A percentile compares a stretch with the other conserved stretches of the same genome.
These are phyloP conservation scores for Naja naja DNA, from an alignment of 2,113 vertebrate species.

Conservation along the genomic window DNA sequence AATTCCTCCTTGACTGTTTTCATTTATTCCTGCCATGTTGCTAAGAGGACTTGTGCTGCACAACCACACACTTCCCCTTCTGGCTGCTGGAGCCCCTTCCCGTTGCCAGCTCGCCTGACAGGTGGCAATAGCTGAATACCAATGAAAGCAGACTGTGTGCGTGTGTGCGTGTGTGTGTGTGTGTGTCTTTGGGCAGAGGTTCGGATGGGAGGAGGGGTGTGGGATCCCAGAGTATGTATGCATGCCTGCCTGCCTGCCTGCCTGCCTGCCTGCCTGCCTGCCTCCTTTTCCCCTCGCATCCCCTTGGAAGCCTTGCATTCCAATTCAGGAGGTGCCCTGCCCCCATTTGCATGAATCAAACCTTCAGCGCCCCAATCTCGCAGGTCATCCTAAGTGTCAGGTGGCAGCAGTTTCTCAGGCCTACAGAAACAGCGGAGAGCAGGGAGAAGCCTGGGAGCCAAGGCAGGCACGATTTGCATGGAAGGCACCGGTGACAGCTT, in stretches of 20 bases:
- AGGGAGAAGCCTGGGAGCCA: conserved; percentile 50
- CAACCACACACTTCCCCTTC: too few species aligned
- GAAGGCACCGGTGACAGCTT: conserved; percentile 69
- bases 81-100: neutral
- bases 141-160: neutral
- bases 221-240: neutral
- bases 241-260: too few species aligned
- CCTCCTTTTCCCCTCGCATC: neutral
- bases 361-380: conserved; percentile 43
- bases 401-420: conserved; percentile 65
- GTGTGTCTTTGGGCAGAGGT: neutral
- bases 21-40: neutral
- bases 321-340: neutral
- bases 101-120: neutral
- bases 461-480: conserved; percentile 49
- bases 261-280: too few species aligned
- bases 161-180: too few species aligned
- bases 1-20: neutral
- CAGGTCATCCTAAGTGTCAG: conserved; percentile 50
- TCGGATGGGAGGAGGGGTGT: neutral
- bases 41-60: too few species aligned
- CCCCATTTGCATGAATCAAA: conserved; percentile 25
- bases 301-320: neutral
- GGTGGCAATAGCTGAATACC: neutral
- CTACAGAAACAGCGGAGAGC: conserved; percentile 60